Conservation (phyloP, 2,113 vertebrate genomes). For the Pangasianodon gigas region DNA sequence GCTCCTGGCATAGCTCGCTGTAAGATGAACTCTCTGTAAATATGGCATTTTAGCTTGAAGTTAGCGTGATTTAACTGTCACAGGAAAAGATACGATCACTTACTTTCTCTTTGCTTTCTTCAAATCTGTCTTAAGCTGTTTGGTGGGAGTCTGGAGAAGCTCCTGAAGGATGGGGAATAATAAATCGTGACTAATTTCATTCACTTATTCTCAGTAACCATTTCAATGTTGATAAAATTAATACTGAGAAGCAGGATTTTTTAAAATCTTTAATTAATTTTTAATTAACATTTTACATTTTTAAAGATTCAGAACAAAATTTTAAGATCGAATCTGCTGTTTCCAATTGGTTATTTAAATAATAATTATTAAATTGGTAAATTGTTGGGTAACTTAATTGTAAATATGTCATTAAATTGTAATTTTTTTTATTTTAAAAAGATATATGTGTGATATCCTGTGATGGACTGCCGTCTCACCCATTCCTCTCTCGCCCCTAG, state of each 20-base stretch:
- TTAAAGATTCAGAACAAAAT: background rate
- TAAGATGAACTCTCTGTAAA: background rate
- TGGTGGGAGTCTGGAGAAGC: conserved; percentile 66
- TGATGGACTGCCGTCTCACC: background rate
- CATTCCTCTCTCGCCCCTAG: background rate
- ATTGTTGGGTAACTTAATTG: background rate
- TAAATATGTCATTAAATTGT: background rate
- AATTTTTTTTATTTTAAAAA: too few species aligned
- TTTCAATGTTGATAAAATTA: background rate
- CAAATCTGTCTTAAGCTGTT: conserved; percentile 45
- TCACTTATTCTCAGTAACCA: background rate
- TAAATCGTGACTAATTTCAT: background rate
- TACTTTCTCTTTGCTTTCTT: conserved; percentile 77
- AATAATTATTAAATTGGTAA: background rate
- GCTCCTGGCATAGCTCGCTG: background rate
- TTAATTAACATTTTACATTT: background rate
- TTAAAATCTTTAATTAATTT: background rate
- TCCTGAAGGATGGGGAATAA: conserved; percentile 68
- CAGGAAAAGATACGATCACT: conserved; percentile 52
- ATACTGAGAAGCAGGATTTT: background rate
- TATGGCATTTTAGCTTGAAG: conserved; percentile 10
- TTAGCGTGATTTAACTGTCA: background rate
- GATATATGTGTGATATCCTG: background rate
- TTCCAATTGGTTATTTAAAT: background rate
- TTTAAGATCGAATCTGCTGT: background rate